These are phyloP conservation scores for Syngnathus floridae DNA, from an alignment of 2,113 vertebrate genomes.

Conservation along the genomic window DNA sequence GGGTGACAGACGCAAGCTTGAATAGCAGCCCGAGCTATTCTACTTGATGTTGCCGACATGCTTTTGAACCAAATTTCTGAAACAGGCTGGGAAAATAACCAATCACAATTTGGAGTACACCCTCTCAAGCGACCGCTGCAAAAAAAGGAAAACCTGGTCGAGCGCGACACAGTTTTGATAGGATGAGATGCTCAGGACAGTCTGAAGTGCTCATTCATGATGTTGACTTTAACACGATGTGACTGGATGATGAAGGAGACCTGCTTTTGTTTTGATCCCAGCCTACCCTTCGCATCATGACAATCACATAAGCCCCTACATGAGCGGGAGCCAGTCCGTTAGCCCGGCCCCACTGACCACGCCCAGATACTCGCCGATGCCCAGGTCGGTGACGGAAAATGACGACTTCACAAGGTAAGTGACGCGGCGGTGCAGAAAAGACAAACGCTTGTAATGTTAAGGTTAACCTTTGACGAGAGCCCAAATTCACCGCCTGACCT, in stretches of 20 bases:
- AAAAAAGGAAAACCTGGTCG: too few relatives aligned
- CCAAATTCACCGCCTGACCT: constrained; percentile 27
- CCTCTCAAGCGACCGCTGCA: too few relatives aligned
- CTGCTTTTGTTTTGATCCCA: constrained; percentile 48
- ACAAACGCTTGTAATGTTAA: too few relatives aligned
- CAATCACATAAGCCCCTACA: constrained; percentile 84
- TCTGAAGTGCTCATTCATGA: too few relatives aligned
- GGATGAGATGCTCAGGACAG: too few relatives aligned
- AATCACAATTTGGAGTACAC: too few relatives aligned
- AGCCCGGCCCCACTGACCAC: constrained; percentile 79
- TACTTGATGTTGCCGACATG: background rate
- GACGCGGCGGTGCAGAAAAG: background rate
- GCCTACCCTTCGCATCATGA: constrained; percentile 86
- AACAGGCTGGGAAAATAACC: too few relatives aligned
- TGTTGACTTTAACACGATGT: background rate
- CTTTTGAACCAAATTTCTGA: background rate
- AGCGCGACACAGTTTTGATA: too few relatives aligned
- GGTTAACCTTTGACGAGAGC: background rate
- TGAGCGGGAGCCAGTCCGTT: constrained; percentile 76
- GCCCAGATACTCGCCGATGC: constrained; percentile 81
- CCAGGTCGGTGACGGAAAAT: constrained; percentile 82
- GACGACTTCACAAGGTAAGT: constrained; percentile 88
- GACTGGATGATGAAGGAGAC: background rate
- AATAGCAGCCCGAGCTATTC: background rate
- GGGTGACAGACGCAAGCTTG: too few relatives aligned